These are phyloP conservation scores for Rhagonycha lutea DNA, from an alignment of 2,888 invertebrate species.

Conservation along the genomic window DNA sequence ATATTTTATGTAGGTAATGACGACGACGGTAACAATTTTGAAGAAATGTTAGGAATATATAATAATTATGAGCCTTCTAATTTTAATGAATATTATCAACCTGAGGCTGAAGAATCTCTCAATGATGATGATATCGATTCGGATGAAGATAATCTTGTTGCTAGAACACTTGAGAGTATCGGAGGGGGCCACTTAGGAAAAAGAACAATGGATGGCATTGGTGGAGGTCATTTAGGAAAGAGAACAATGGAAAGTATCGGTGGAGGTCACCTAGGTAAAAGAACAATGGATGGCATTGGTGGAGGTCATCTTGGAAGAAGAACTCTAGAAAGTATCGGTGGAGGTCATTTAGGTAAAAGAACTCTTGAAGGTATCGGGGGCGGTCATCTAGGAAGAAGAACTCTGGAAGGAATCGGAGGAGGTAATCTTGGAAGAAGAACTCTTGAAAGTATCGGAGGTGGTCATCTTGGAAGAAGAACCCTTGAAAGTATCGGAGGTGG, in stretches of 20 bases:
- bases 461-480: conserved; percentile 22
- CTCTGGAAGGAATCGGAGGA: conserved; percentile 30
- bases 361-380: conserved; percentile 30
- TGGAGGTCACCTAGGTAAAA: conserved; percentile 17
- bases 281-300: conserved; percentile 31
- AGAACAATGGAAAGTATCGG: conserved; percentile 34
- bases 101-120: conserved; percentile 9
- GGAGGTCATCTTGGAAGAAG: conserved; percentile 31
- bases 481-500: conserved; percentile 27
- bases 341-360: conserved; percentile 27
- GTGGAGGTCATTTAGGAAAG: conserved; percentile 23
- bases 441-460: conserved; percentile 32
- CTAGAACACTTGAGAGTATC: conserved; percentile 23
- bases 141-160: conserved; percentile 6
- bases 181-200: conserved; percentile 27
- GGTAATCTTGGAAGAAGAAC: conserved; percentile 29
- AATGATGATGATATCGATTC: conserved; percentile 18
- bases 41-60: not conserved
- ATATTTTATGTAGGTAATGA: not conserved
- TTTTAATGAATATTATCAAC: not conserved
- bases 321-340: conserved; percentile 31
- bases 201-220: conserved; percentile 30
- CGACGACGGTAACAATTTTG: not conserved
- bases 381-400: conserved; percentile 21
- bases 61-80: not conserved